Percentiles rank a stretch among this genome's conserved stretches.
Evolutionary conservation across 2,888 invertebrate genomes (phyloP).

Genomic region (Panzeria rudis): DNA sequence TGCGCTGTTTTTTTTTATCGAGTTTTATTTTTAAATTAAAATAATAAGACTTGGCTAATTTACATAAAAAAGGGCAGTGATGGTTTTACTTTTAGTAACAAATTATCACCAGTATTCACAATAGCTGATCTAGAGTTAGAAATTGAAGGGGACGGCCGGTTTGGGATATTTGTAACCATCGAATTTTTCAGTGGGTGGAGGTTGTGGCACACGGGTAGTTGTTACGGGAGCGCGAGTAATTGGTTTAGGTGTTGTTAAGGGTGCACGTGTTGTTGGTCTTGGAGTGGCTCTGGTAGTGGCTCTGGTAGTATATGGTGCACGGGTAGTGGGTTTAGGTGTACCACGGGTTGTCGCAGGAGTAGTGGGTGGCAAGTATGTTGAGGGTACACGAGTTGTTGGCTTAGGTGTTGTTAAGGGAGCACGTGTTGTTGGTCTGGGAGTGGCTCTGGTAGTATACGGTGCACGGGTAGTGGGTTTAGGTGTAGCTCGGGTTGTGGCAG

Average conservation of each 20-base stretch:
- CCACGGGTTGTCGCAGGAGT: neutral
- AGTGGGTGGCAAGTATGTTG: neutral
- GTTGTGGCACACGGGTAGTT: slow-evolving; percentile 55
- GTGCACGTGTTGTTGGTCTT: slow-evolving; percentile 25
- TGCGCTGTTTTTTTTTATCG: neutral
- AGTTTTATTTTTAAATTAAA: slow-evolving; percentile 48
- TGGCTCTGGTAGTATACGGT: slow-evolving; percentile 19
- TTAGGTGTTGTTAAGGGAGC: slow-evolving; percentile 37
- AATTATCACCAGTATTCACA: slow-evolving; percentile 62
- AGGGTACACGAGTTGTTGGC: neutral
- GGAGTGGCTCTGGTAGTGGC: slow-evolving; percentile 1
- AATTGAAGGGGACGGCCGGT: slow-evolving; percentile 79
- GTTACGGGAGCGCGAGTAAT: slow-evolving; percentile 42
- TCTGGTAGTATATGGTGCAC: slow-evolving; percentile 16
- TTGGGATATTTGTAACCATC: slow-evolving; percentile 80
- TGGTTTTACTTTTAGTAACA: slow-evolving; percentile 63
- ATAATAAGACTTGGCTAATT: slow-evolving; percentile 78
- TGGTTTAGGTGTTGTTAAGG: slow-evolving; percentile 58
- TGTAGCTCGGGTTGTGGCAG: slow-evolving; percentile 16
- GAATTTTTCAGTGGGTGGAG: slow-evolving; percentile 72
- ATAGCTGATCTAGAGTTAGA: slow-evolving; percentile 75
- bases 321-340: slow-evolving; percentile 33
- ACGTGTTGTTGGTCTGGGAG: slow-evolving; percentile 23
- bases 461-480: neutral
- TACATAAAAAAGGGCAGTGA: slow-evolving; percentile 67